Evolutionary conservation across 2,113 vertebrate species (phyloP).

Genomic region (Cyanoderma ruficeps): DNA sequence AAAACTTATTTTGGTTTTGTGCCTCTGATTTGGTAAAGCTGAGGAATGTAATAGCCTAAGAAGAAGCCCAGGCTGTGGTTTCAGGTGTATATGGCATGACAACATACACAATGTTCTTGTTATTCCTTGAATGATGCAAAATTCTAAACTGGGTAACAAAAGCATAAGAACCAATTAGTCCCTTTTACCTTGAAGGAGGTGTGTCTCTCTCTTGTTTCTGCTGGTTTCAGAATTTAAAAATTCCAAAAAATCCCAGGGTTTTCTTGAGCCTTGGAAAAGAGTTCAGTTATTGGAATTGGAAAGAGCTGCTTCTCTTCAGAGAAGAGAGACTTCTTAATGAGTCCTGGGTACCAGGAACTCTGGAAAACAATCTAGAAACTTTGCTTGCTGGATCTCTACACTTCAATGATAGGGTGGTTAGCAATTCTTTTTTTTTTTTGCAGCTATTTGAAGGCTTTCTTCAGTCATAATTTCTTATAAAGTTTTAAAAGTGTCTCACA

Average conservation of each 20-base stretch:
- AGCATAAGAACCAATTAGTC: background rate
- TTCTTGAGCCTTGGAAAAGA: background rate
- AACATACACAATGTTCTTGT: background rate
- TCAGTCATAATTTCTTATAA: background rate
- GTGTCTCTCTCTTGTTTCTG: background rate
- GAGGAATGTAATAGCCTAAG: background rate
- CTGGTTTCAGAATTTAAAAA: background rate
- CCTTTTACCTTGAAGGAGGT: background rate
- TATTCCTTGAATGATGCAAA: background rate
- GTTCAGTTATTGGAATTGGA: background rate
- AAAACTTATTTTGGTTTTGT: background rate
- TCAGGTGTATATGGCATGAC: background rate
- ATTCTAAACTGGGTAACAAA: background rate
- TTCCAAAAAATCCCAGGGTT: background rate
- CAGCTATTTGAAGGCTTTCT: background rate
- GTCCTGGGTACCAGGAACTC: background rate
- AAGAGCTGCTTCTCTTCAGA: background rate
- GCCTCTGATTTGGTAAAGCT: background rate
- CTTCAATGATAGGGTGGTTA: background rate
- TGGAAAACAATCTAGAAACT: background rate
- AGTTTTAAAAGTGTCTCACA: background rate
- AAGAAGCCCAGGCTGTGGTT: background rate
- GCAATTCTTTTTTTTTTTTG: background rate
- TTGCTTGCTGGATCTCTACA: background rate
- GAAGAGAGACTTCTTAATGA: background rate